These are phyloP conservation scores for Mythimna pallens DNA, from an alignment of 2,888 invertebrate species.

Conservation along the genomic window DNA sequence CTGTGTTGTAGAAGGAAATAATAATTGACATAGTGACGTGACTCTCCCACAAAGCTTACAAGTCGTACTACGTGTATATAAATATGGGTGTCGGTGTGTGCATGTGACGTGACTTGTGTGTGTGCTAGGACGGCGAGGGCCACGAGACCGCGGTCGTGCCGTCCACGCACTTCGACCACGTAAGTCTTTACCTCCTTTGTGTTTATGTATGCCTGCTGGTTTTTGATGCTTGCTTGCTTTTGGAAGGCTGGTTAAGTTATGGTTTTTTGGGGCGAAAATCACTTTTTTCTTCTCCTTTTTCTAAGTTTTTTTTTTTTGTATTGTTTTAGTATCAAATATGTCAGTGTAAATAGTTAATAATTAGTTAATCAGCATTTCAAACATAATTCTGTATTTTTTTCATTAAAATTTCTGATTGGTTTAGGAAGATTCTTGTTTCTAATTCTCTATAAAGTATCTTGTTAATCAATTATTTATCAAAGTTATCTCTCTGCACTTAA, in stretches of 20 bases:
- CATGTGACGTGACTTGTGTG: conserved; percentile 81
- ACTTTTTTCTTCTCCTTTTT: neutral
- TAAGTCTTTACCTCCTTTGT: conserved; percentile 74
- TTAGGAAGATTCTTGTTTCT: neutral
- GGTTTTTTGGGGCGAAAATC: neutral
- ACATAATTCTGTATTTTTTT: neutral
- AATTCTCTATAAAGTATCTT: neutral
- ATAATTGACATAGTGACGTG: conserved; percentile 16
- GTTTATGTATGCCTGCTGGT: conserved; percentile 43
- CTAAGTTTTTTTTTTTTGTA: neutral
- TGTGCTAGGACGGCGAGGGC: conserved; percentile 87
- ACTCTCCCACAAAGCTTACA: conserved; percentile 16
- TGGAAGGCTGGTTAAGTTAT: conserved; percentile 48
- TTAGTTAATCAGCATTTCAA: conserved; percentile 46
- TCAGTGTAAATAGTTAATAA: neutral
- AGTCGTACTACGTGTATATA: conserved; percentile 74
- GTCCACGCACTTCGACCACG: conserved; percentile 85
- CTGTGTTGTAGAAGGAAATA: too few relatives aligned
- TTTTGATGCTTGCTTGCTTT: conserved; percentile 25
- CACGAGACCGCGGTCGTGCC: conserved; percentile 86
- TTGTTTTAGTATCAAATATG: neutral
- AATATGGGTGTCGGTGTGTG: conserved; percentile 83
- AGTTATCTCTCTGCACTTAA: too few relatives aligned
- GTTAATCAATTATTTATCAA: neutral
- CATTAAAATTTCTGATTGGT: neutral